Evolutionary conservation across 2,888 invertebrate species (phyloP), one percentile per base, ranked within the genome.

Genomic region (Eueremaeus valkanovi): DNA sequence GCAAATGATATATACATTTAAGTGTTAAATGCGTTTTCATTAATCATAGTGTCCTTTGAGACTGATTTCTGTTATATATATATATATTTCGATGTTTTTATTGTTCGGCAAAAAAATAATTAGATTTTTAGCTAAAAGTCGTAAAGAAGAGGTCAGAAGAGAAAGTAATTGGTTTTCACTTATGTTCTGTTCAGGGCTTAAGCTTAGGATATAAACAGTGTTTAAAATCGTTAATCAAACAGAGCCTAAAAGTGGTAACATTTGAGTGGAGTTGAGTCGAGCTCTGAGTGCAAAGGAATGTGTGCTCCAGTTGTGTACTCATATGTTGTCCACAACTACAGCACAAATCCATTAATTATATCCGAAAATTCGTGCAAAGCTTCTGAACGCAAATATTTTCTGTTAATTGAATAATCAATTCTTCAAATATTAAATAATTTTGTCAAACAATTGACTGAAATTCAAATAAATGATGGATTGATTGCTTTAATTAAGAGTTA

Each of bases 1-100:
- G 58, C 58, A 58, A 58, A 58, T 58, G 58, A 58, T 58, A 31
- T 58, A 58, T 29, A 58, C 29, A 58, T 58, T 11, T 58, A 29
- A 13, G 29, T 45, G 45, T 45, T 11, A 58, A 58, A 58, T 58
- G 58, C 18, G 16, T 58, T 58, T 31, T 31, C 58, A 58, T 58
- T 58, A 58, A 58, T 58, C 58, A 58, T 31, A 13, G 45, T 31
- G 58, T 13, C 58, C 31, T 18, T 58, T 58, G 29, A 24, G 58
- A 58, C 24, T 16, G 24, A 16, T 3, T 6, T 16, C 16, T 8
- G 36, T 36, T 36, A 8, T 5, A 11, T 5, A 36, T 45, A 18
- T 45, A 45, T 45, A 16, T 3, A 45, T 3, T 45, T 45, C 18
- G 6, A 16, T 11, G 21, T 55, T 55, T 27, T n/a, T 55, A 55